Conservation (phyloP, 2,113 vertebrate species). For the Notarius lentiginosus region DNA sequence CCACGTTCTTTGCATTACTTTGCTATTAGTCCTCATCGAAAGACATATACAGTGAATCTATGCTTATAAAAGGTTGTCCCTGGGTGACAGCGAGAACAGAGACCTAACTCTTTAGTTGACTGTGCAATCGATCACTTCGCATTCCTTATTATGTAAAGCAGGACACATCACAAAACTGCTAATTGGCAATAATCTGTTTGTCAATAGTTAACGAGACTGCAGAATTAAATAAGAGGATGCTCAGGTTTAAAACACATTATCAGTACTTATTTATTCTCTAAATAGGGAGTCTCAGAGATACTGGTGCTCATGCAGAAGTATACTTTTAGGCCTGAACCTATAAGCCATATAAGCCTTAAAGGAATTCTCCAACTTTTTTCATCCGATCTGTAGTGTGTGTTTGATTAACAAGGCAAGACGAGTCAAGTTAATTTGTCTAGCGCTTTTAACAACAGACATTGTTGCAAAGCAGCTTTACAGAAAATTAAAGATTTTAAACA, state of each 20-base stretch:
- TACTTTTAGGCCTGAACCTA: conserved; percentile 60
- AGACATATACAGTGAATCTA: not conserved
- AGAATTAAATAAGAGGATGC: conserved; percentile 79
- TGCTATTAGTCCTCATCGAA: not conserved
- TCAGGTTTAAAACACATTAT: conserved; percentile 77
- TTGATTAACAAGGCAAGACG: not conserved
- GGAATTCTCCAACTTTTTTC: not conserved
- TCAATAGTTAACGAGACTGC: conserved; percentile 77
- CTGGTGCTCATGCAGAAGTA: conserved; percentile 47
- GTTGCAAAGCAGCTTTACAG: no score
- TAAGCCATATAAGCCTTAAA: not conserved
- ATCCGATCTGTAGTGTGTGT: not conserved
- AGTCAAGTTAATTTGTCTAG: no score
- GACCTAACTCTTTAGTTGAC: conserved; percentile 69
- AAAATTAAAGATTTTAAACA: no score
- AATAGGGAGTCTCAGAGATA: conserved; percentile 46
- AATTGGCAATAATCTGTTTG: conserved; percentile 84
- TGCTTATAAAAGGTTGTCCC: conserved; percentile 46
- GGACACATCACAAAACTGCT: conserved; percentile 78
- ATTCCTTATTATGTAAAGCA: conserved; percentile 80
- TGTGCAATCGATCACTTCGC: conserved; percentile 68
- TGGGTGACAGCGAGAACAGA: conserved; percentile 57
- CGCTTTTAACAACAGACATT: no score
- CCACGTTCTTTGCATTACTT: not conserved
- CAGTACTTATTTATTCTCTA: conserved; percentile 58